Conservation (phyloP, 2,797 vertebrate genomes). For the Molothrus ater region DNA sequence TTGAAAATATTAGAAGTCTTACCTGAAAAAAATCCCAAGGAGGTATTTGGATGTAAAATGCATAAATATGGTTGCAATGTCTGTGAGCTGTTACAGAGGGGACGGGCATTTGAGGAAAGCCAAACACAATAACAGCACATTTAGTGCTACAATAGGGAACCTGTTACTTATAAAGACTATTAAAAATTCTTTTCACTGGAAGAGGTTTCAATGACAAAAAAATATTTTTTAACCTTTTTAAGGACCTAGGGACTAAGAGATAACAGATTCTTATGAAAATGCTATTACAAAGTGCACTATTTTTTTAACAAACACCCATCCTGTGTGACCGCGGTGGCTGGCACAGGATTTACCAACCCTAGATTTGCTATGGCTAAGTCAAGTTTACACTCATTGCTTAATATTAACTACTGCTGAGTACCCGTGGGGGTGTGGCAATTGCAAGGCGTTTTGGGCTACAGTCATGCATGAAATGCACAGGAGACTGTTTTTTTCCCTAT, state of each 20-base stretch:
- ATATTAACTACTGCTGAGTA: too few species aligned
- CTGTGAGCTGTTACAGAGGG: neutral
- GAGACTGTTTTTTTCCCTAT: neutral
- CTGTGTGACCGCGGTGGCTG: too few species aligned
- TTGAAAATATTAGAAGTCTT: slow-evolving; percentile 22
- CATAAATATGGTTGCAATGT: neutral
- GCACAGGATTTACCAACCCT: too few species aligned
- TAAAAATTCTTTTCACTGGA: slow-evolving; percentile 1
- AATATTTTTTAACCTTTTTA: slow-evolving; percentile 15
- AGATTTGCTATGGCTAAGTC: too few species aligned
- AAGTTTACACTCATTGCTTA: too few species aligned
- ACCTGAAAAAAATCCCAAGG: neutral
- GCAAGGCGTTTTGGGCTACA: too few species aligned
- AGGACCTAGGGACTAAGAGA: neutral
- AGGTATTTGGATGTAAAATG: neutral
- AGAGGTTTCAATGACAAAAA: neutral
- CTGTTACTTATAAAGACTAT: neutral
- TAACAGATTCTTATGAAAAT: neutral
- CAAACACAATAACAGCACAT: neutral
- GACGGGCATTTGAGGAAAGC: neutral
- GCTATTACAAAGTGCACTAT: neutral
- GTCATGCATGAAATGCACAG: neutral
- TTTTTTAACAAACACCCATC: neutral
- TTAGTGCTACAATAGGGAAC: neutral
- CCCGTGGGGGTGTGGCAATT: too few species aligned